phyloP scores from a whole-genome alignment of 1,140 invertebrate genomes.

The Drosophila hydei region DNA sequence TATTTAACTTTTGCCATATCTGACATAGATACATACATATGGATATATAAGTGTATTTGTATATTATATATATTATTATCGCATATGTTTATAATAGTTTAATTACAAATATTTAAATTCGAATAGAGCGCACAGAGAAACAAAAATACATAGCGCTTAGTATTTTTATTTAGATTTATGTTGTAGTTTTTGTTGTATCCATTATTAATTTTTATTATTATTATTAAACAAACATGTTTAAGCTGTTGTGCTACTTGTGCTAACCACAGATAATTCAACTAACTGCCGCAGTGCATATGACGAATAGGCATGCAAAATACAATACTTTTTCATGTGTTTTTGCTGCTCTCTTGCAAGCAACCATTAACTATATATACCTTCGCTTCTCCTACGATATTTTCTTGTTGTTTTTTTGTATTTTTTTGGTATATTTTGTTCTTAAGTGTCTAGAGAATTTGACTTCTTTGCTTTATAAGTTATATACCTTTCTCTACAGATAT shows the following conservation, averaged over 20 bases:
- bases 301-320: slow-evolving; percentile 47
- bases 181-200: slow-evolving; percentile 6
- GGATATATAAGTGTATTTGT: slow-evolving; percentile 16
- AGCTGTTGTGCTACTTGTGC: slow-evolving; percentile 60
- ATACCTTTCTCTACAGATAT: neutral
- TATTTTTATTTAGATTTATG: slow-evolving; percentile 38
- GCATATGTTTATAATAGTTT: slow-evolving; percentile 56
- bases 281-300: slow-evolving; percentile 46
- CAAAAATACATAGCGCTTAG: slow-evolving; percentile 72
- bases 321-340: slow-evolving; percentile 60
- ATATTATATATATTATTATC: slow-evolving; percentile 51
- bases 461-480: slow-evolving; percentile 61
- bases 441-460: slow-evolving; percentile 76
- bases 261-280: slow-evolving; percentile 67
- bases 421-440: slow-evolving; percentile 75
- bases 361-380: slow-evolving; percentile 50
- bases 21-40: slow-evolving; percentile 36
- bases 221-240: slow-evolving; percentile 43
- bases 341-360: slow-evolving; percentile 12
- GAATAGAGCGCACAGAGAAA: slow-evolving; percentile 69
- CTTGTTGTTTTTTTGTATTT: slow-evolving; percentile 10
- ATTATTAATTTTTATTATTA: slow-evolving; percentile 21
- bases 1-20: slow-evolving; percentile 22
- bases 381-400: slow-evolving; percentile 1
- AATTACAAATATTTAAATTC: slow-evolving; percentile 79